phyloP scores from a whole-genome alignment of 30 jellyfish, hydroid and myxozoan genomes.

The Pseudorhiza aurosa region DNA sequence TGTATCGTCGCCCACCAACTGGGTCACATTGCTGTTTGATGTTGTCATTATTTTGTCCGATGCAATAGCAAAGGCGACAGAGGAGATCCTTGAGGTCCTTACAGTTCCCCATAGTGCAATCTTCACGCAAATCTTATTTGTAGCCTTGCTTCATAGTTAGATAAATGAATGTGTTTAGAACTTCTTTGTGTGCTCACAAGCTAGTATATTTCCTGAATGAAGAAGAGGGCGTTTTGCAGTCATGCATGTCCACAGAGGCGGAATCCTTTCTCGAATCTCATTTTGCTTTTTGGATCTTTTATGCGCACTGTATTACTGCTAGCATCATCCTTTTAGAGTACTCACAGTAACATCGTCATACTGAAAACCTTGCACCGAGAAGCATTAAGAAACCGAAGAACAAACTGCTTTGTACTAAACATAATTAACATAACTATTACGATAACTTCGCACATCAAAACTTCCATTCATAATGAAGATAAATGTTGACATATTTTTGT shows the following conservation, averaged over 20 bases:
- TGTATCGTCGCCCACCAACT: conserved; percentile 25
- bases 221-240: conserved; percentile 54
- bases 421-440: too few species aligned
- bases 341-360: too few species aligned
- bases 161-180: conserved; percentile 3
- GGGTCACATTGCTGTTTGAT: conserved; percentile 33
- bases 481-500: too few species aligned
- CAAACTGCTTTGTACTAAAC: too few species aligned
- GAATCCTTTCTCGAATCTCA: too few species aligned
- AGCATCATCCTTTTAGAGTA: too few species aligned
- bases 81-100: conserved; percentile 6
- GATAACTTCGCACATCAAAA: too few species aligned
- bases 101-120: conserved; percentile 18
- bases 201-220: conserved; percentile 14
- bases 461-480: too few species aligned
- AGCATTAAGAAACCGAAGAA: too few species aligned
- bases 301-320: too few species aligned
- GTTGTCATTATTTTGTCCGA: conserved; percentile 21
- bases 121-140: conserved; percentile 8
- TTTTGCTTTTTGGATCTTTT: too few species aligned
- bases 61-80: conserved; percentile 39
- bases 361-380: too few species aligned
- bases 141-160: conserved; percentile 24
- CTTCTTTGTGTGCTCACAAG: not conserved
- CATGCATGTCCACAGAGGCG: conserved; percentile 48